Evolutionary conservation across 2,113 vertebrate genomes (phyloP).

Genomic region (Pontoporia blainvillei): DNA sequence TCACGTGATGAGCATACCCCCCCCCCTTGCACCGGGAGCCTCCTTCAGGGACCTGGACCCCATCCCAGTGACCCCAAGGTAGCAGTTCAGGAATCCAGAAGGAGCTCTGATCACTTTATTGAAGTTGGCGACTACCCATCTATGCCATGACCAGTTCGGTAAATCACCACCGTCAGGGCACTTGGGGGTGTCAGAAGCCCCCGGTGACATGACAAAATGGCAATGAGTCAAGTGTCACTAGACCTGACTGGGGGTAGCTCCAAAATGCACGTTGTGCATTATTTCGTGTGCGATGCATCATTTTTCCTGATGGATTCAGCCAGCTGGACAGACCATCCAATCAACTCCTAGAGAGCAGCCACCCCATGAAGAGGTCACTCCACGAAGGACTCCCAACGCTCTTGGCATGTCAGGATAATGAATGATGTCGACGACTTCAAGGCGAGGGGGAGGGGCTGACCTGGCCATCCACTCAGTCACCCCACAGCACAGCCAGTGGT

Average conservation of each 20-base stretch:
- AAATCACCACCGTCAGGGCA: rapidly evolving
- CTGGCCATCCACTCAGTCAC: rapidly evolving
- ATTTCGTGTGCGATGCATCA: too few species aligned
- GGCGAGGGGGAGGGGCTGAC: background rate
- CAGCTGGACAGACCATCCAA: background rate
- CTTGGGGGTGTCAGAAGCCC: background rate
- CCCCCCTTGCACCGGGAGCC: background rate
- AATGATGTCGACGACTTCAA: rapidly evolving
- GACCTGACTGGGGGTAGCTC: too few species aligned
- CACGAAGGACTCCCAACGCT: rapidly evolving
- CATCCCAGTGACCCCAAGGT: too few species aligned
- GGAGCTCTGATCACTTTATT: rapidly evolving
- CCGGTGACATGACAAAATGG: rapidly evolving
- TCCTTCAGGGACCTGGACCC: background rate
- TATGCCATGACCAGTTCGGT: rapidly evolving
- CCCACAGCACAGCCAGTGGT: background rate
- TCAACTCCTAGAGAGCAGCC: background rate
- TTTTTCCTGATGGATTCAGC: background rate
- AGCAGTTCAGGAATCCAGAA: background rate
- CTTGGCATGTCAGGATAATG: rapidly evolving
- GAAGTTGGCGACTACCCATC: rapidly evolving
- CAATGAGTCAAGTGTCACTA: background rate
- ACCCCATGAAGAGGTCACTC: too few species aligned
- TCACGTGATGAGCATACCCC: rapidly evolving
- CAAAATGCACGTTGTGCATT: rapidly evolving